Conservation (phyloP, 2,797 vertebrate species). For the Lindbergichthys nudifrons region DNA sequence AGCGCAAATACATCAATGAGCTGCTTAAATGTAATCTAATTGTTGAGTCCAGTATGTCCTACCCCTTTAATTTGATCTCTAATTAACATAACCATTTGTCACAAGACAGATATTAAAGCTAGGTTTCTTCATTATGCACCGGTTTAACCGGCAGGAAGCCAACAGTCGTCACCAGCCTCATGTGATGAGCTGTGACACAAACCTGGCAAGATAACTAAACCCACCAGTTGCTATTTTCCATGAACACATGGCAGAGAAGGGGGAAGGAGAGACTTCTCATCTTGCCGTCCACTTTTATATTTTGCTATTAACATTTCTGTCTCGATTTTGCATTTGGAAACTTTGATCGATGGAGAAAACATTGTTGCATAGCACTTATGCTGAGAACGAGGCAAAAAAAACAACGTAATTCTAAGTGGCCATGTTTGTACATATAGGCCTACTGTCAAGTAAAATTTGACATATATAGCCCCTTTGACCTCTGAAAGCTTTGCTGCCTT, state of each 20-base stretch:
- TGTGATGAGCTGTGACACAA: slow-evolving; percentile 31
- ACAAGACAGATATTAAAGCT: slow-evolving; percentile 6
- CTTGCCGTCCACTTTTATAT: not conserved
- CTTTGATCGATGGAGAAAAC: not conserved
- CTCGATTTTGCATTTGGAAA: slow-evolving; percentile 8
- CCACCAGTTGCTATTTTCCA: slow-evolving; percentile 42
- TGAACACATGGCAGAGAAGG: slow-evolving; percentile 7
- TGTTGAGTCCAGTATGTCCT: not conserved
- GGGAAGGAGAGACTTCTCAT: not conserved
- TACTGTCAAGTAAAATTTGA: not conserved
- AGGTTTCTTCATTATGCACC: not conserved
- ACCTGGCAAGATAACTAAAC: slow-evolving; percentile 23
- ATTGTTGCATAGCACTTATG: not conserved
- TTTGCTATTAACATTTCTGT: not conserved
- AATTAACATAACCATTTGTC: slow-evolving; percentile 10
- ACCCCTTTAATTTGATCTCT: not conserved
- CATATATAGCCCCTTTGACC: not conserved
- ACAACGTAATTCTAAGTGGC: not conserved
- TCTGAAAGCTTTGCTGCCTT: not conserved
- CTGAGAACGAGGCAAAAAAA: not conserved
- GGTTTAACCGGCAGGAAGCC: slow-evolving; percentile 1
- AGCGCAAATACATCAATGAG: not conserved
- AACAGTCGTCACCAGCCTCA: slow-evolving; percentile 16
- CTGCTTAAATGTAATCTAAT: not conserved
- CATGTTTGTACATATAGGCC: too few species aligned